Evolutionary conservation across 2,113 vertebrate genomes (phyloP).

Genomic region (Anoplopoma fimbria): DNA sequence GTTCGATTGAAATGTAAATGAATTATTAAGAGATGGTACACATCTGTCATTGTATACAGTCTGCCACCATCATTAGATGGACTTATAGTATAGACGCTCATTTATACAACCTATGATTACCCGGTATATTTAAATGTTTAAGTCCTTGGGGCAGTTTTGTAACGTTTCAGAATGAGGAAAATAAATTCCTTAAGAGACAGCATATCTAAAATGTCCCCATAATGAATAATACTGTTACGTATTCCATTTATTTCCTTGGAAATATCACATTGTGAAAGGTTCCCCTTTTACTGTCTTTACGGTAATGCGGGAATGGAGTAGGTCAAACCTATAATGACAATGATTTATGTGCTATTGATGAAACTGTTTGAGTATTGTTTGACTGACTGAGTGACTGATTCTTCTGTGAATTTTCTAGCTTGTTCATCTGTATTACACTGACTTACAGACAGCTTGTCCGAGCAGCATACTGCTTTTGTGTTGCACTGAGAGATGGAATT

Average conservation of each 20-base stretch:
- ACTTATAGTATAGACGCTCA: constrained; percentile 89
- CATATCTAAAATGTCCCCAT: constrained; percentile 87
- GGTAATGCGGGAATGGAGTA: constrained; percentile 82
- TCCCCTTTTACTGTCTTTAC: constrained; percentile 89
- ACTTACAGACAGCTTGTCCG: constrained; percentile 84
- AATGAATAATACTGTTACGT: constrained; percentile 92
- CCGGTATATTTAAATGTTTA: constrained; percentile 86
- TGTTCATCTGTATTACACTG: constrained; percentile 80
- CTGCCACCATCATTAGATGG: constrained; percentile 98
- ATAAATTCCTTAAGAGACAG: constrained; percentile 90
- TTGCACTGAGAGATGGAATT: constrained; percentile 85
- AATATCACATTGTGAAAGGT: constrained; percentile 90
- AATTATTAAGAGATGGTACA: constrained; percentile 98
- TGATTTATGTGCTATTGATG: constrained; percentile 69
- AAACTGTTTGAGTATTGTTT: constrained; percentile 64
- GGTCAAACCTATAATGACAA: constrained; percentile 73
- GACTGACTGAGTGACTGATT: constrained; percentile 71
- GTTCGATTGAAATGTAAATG: constrained; percentile 99
- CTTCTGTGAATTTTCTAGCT: constrained; percentile 80
- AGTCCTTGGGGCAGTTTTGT: constrained; percentile 87
- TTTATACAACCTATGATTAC: constrained; percentile 94
- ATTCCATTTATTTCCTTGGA: constrained; percentile 94
- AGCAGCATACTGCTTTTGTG: constrained; percentile 85
- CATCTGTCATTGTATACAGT: constrained; percentile 98
- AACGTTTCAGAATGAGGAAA: constrained; percentile 88